These are phyloP conservation scores for Serilophus lunatus DNA, from an alignment of 2,113 vertebrate species.

Conservation along the genomic window DNA sequence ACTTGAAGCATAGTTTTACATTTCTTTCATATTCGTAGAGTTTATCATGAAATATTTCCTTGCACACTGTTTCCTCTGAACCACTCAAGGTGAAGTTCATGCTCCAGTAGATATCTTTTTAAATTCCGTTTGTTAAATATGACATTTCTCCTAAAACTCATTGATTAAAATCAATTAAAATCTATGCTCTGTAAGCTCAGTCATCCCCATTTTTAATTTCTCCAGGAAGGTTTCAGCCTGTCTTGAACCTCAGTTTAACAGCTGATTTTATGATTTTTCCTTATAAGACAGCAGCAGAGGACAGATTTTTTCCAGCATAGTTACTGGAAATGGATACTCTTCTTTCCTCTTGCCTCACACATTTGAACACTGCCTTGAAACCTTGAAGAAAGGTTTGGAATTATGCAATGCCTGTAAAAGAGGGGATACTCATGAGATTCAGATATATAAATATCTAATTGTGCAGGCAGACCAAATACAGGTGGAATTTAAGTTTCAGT, in stretches of 20 bases:
- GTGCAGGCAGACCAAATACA: neutral
- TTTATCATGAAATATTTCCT: neutral
- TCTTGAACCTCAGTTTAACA: neutral
- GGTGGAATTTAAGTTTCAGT: neutral
- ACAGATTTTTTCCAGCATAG: neutral
- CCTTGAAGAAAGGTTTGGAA: neutral
- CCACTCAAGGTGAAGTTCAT: neutral
- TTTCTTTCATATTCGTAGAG: neutral
- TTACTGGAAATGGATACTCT: neutral
- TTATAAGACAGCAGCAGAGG: neutral
- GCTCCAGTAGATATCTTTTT: neutral
- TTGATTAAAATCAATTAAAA: neutral
- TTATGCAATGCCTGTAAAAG: neutral
- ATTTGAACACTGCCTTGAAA: neutral
- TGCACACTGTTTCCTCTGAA: neutral
- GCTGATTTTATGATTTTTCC: neutral
- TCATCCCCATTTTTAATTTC: neutral
- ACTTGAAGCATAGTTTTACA: neutral
- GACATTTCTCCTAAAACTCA: neutral
- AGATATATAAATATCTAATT: neutral
- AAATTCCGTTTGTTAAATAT: neutral
- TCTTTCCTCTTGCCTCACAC: neutral
- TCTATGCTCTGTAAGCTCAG: neutral
- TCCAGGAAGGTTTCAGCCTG: neutral
- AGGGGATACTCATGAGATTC: neutral